phyloP scores from a whole-genome alignment of 2,797 vertebrate genomes.

The Cossypha heuglini region DNA sequence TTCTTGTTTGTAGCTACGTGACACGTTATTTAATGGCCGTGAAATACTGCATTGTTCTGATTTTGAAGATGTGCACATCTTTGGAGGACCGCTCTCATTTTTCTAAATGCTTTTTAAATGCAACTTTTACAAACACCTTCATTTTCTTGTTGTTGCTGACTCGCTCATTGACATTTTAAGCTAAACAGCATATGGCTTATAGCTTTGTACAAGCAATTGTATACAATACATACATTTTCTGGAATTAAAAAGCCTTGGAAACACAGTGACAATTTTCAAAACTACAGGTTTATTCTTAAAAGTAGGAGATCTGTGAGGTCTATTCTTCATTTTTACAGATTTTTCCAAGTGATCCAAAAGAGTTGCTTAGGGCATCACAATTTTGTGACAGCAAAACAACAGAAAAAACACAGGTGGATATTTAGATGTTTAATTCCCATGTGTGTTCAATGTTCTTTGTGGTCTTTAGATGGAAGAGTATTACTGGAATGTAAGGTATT shows the following conservation, averaged over 20 bases:
- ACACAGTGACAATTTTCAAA: slow-evolving; percentile 18
- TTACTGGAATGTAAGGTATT: slow-evolving; percentile 35
- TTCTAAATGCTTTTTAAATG: slow-evolving; percentile 50
- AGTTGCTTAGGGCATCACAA: background rate
- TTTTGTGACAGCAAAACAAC: slow-evolving; percentile 2
- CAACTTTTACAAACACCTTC: slow-evolving; percentile 62
- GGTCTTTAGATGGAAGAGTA: background rate
- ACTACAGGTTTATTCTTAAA: slow-evolving; percentile 19
- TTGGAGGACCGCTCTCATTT: background rate
- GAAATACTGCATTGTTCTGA: slow-evolving; percentile 24
- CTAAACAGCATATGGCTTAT: slow-evolving; percentile 65
- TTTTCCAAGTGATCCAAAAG: background rate
- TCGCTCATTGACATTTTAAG: slow-evolving; percentile 49
- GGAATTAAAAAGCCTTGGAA: slow-evolving; percentile 50
- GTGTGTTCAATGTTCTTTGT: background rate
- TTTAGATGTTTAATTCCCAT: background rate
- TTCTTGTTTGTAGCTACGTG: slow-evolving; percentile 52
- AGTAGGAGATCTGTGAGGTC: background rate
- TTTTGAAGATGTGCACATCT: background rate
- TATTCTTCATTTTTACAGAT: slow-evolving; percentile 20
- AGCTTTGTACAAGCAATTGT: slow-evolving; percentile 37
- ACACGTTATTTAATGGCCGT: slow-evolving; percentile 29
- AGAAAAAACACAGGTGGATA: slow-evolving; percentile 9
- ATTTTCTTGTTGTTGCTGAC: slow-evolving; percentile 55
- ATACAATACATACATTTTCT: slow-evolving; percentile 50